Percentiles rank a stretch among this genome's conserved stretches.
phyloP scores from a whole-genome alignment of 2,113 vertebrate genomes.

The human (Homo sapiens) region DNA sequence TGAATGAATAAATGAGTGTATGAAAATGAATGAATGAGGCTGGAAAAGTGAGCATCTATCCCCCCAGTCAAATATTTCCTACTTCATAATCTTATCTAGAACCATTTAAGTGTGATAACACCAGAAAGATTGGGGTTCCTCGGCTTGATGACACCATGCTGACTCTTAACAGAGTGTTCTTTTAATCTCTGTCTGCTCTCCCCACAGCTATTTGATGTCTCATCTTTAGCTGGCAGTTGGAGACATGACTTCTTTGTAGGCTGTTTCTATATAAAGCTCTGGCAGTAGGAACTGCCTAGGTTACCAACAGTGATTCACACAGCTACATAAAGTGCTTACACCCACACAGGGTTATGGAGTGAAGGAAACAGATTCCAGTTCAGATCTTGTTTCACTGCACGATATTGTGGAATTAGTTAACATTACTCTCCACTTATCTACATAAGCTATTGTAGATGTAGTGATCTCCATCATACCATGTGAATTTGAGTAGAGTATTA shows the following conservation, averaged over 20 bases:
- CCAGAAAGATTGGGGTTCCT: neutral
- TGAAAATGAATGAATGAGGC: neutral
- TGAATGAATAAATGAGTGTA: neutral
- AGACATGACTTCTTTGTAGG: slow-evolving; percentile 67
- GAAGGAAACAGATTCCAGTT: slow-evolving; percentile 52
- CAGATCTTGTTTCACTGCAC: slow-evolving; percentile 5
- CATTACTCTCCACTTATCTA: neutral
- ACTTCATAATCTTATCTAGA: neutral
- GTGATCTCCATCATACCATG: neutral
- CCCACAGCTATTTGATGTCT: slow-evolving; percentile 57
- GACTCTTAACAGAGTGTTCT: slow-evolving; percentile 27
- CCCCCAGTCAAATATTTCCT: neutral
- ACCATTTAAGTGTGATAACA: neutral
- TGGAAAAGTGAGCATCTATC: neutral
- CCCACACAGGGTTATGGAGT: slow-evolving; percentile 47
- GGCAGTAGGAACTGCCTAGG: slow-evolving; percentile 57
- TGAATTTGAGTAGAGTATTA: neutral
- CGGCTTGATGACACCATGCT: neutral
- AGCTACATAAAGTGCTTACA: slow-evolving; percentile 47
- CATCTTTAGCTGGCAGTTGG: slow-evolving; percentile 57
- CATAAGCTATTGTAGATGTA: slow-evolving; percentile 11
- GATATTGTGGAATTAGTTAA: neutral
- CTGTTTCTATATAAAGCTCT: slow-evolving; percentile 73
- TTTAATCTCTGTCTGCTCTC: slow-evolving; percentile 1
- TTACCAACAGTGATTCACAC: slow-evolving; percentile 60